phyloP scores from a whole-genome alignment of 2,113 vertebrate species.

The Trachemys scripta region DNA sequence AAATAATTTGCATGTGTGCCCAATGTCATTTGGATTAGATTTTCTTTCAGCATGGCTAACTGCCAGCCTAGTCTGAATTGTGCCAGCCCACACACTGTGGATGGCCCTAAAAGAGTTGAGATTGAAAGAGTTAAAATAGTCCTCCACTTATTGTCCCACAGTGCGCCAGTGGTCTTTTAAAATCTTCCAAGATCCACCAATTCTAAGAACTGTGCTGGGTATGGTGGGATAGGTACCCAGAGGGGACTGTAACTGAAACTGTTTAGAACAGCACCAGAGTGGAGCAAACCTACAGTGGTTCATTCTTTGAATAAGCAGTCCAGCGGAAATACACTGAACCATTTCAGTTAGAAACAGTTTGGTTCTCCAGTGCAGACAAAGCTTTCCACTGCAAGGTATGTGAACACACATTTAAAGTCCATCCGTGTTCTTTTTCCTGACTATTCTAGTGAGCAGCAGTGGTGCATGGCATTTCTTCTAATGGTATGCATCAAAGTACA shows the following conservation, averaged over 20 bases:
- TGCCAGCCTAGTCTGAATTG: background rate
- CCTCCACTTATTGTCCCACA: background rate
- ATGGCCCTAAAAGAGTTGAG: background rate
- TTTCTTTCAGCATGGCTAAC: background rate
- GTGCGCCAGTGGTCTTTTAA: accelerated
- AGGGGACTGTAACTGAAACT: background rate
- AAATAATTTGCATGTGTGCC: background rate
- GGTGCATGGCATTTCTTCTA: constrained; percentile 36
- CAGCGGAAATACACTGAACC: accelerated
- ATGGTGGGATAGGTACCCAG: background rate
- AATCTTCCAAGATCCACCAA: background rate
- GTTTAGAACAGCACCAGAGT: background rate
- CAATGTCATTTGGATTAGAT: background rate
- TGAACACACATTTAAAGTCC: background rate
- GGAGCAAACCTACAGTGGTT: background rate
- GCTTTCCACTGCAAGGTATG: background rate
- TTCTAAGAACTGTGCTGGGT: background rate
- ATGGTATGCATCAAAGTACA: constrained; percentile 12
- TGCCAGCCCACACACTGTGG: background rate
- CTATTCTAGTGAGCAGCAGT: background rate
- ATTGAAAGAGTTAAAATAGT: background rate
- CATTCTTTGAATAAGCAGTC: background rate
- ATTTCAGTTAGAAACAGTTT: background rate
- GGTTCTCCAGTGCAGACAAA: background rate
- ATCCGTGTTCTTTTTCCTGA: background rate